Evolutionary conservation across 2,113 vertebrate species (phyloP), one percentile per base, ranked within the genome.

Genomic region (Echinops telfairi): DNA sequence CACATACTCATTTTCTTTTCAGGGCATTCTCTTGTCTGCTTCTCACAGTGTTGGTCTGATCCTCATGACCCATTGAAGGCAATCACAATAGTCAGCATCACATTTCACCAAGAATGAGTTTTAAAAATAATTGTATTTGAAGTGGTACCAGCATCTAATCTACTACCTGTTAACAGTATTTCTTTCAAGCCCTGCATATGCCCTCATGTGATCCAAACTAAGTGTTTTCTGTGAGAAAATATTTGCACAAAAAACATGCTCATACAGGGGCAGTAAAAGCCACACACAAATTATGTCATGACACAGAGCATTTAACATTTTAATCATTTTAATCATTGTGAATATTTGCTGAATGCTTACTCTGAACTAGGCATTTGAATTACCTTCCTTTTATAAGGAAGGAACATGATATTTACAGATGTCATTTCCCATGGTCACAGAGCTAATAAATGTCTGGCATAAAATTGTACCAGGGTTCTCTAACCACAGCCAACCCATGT

Each of bases 281-380:
- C 60, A 75, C 62, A 85, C 68, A 36, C 16, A 84, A 58, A 85
- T 82, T 90, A 79, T 73, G 57, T 89, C 36, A 76, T 31, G 68
- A 70, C 36, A 87, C 27, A 87, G 78, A 91, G 87, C 78, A 84
- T 58, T 83, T 83, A 91, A 77, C 75, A 68, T 95, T 95, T 92
- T 68, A 93, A 86, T 92, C 75, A 68, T 95, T 95, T 92, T 68
- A 93, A 86, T 92, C 40, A 88, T 29, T 58, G 43, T 73, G 36
- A 27, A 53, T 75, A 82, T 88, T 88, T 85, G 66, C 82, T 76
- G 68, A 70, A 27, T 83, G 77, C 75, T 90, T 83, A 94, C 43
- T 89, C 29, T 83, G 92, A 73, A 62, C 27, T 66, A 73, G 71
- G 64, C 58, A 77, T 75, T 94, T 82, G 78, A 95, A 89, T 93